phyloP scores from a whole-genome alignment of 2,888 invertebrate genomes.

The Notodonta ziczac region DNA sequence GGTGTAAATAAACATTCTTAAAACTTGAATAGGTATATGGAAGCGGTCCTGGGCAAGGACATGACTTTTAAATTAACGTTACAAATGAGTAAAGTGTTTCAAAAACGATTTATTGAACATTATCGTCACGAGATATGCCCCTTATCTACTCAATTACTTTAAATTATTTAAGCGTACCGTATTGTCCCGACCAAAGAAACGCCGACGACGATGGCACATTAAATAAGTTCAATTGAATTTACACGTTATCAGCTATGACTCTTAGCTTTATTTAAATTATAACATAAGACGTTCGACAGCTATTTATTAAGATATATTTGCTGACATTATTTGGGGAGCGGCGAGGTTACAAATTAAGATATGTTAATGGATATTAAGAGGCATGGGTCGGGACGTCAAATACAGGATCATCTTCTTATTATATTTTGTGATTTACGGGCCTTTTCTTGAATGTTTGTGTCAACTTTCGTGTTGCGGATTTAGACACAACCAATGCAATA shows the following conservation, averaged over 20 bases:
- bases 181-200: slow-evolving; percentile 47
- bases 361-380: slow-evolving; percentile 43
- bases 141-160: slow-evolving; percentile 71
- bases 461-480: no score
- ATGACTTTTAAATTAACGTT: slow-evolving; percentile 57
- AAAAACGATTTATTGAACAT: slow-evolving; percentile 56
- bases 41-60: slow-evolving; percentile 41
- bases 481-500: no score
- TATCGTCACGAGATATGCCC: slow-evolving; percentile 52
- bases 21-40: slow-evolving; percentile 55
- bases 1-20: slow-evolving; percentile 17
- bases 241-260: slow-evolving; percentile 61
- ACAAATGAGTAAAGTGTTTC: slow-evolving; percentile 48
- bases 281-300: slow-evolving; percentile 54
- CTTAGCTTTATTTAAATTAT: slow-evolving; percentile 63
- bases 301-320: slow-evolving; percentile 55
- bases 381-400: slow-evolving; percentile 34
- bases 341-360: slow-evolving; percentile 55
- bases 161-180: slow-evolving; percentile 65
- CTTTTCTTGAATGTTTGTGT: no score
- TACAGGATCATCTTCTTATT: slow-evolving; percentile 18
- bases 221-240: slow-evolving; percentile 50
- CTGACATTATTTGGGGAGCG: slow-evolving; percentile 45
- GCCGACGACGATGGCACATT: slow-evolving; percentile 45
- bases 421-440: no score